Base-by-base conservation (phyloP, 2,888 invertebrate genomes). In the Rhimphoctona megacephalus region DNA sequence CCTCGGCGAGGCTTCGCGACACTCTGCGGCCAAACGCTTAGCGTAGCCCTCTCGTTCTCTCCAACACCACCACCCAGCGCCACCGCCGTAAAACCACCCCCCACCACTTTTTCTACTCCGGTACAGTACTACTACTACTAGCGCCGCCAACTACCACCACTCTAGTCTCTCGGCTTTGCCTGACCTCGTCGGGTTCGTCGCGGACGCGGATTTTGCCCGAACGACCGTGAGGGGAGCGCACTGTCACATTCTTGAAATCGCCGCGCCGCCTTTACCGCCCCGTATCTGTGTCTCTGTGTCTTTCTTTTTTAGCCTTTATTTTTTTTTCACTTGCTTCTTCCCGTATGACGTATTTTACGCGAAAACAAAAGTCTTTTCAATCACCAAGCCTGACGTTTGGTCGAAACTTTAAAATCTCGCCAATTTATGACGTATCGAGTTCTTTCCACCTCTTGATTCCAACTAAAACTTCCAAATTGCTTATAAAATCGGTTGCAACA, bases 201-300 rank as follows among this genome's bases (percentile, higher is more conserved):
- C 83, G 86, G 86, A 86, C 86, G 86, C 84, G 79, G 85, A 84
- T 83, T 84, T 81, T 85, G 85, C 85, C 88, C 90, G 90, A 90
- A 87, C 90, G 89, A 89, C 84, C 89, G 90, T 88, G 90, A 91
- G 89, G 88, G 90, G 90, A 88, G 90, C 89, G 90, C 92, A 91
- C 91, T 92, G 92, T 92, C 91, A 92, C 91, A 92, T 92, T 92
- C 92, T 92, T 90, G 90, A 91, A 91, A 91, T 90, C 89, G 89
- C 90, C 87, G 87, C 85, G 76, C 79, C 52, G 84, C 74, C 49
- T 66, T 54, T 64, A 19, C 61, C 81, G 43, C 69, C 36, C 64
- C 67, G 17, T 69, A 22, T 46, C 25, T 54, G n/a, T 70, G 22
- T 22, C 66, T 61, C 30, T 52, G 39, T 70, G 22, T 46, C 25